Conservation (phyloP, 2,797 vertebrate genomes). For the Dryobates pubescens region DNA sequence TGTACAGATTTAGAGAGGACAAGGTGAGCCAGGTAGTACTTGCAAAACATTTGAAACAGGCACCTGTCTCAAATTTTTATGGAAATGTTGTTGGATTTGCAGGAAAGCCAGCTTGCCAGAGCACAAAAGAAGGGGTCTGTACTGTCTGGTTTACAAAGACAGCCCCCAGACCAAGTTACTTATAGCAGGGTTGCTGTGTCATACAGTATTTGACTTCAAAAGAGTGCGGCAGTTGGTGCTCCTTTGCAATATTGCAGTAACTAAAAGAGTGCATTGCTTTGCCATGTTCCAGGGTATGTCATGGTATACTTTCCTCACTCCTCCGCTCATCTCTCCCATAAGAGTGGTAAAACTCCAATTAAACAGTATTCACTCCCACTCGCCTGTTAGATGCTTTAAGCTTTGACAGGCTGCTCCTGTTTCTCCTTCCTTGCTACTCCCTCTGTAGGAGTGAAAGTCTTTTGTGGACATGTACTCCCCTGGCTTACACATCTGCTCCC, state of each 20-base stretch:
- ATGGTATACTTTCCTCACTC: slow-evolving; percentile 28
- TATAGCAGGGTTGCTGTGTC: not conserved
- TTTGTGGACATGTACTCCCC: not conserved
- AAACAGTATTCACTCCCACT: slow-evolving; percentile 12
- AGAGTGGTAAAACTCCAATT: not conserved
- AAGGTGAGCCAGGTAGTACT: not conserved
- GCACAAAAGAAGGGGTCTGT: not conserved
- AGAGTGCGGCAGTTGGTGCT: not conserved
- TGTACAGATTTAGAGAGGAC: not conserved
- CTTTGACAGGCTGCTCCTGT: not conserved
- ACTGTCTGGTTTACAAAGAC: not conserved
- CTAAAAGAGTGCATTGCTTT: not conserved
- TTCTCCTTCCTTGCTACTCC: not conserved
- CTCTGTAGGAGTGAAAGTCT: not conserved
- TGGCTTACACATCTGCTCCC: not conserved
- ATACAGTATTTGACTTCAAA: not conserved
- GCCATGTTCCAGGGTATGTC: not conserved
- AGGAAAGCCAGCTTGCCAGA: not conserved
- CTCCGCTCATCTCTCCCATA: slow-evolving; percentile 1
- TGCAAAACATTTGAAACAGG: not conserved
- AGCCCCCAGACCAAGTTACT: not conserved
- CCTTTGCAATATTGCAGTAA: not conserved
- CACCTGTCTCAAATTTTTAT: not conserved
- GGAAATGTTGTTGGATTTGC: not conserved
- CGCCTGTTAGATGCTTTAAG: not conserved